Percentiles rank a stretch among this genome's conserved stretches.
Evolutionary conservation across 2,888 invertebrate genomes (phyloP).

Genomic region (Bombylius major): DNA sequence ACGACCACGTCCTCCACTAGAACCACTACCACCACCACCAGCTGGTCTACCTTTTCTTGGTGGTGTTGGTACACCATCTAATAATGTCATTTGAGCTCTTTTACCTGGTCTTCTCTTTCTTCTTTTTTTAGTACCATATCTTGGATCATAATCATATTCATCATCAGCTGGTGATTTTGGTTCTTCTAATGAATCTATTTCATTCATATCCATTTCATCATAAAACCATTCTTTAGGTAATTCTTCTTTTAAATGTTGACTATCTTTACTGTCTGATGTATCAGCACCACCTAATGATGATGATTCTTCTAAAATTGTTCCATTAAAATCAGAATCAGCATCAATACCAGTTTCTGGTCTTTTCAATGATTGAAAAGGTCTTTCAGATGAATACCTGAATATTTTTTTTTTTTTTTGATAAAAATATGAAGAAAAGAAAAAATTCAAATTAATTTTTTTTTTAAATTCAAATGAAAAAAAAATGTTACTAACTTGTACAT

Average conservation of each 20-base stretch:
- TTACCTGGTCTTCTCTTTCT: conserved; percentile 34
- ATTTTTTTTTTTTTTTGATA: background rate
- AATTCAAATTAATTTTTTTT: background rate
- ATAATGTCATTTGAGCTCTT: conserved; percentile 17
- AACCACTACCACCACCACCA: conserved; percentile 11
- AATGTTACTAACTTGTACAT: conserved; percentile 29
- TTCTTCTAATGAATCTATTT: conserved; percentile 83
- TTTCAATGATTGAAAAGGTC: conserved; percentile 33
- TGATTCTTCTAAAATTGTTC: conserved; percentile 33
- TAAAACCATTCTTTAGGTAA: conserved; percentile 78
- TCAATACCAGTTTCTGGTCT: conserved; percentile 20
- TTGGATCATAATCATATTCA: conserved; percentile 76
- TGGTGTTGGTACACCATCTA: background rate
- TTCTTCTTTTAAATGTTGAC: conserved; percentile 67
- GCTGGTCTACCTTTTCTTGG: conserved; percentile 13
- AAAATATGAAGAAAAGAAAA: background rate
- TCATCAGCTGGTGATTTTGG: conserved; percentile 85
- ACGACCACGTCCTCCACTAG: conserved; percentile 27
- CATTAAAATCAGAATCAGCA: conserved; percentile 30
- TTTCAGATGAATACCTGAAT: conserved; percentile 18
- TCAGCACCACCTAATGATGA: conserved; percentile 36
- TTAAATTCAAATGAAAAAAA: too few relatives aligned
- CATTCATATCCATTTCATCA: conserved; percentile 78
- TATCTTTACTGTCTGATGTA: conserved; percentile 64
- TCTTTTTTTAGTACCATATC: conserved; percentile 36